Conservation (phyloP, 2,797 vertebrate species). For the Diplodus puntazzo region DNA sequence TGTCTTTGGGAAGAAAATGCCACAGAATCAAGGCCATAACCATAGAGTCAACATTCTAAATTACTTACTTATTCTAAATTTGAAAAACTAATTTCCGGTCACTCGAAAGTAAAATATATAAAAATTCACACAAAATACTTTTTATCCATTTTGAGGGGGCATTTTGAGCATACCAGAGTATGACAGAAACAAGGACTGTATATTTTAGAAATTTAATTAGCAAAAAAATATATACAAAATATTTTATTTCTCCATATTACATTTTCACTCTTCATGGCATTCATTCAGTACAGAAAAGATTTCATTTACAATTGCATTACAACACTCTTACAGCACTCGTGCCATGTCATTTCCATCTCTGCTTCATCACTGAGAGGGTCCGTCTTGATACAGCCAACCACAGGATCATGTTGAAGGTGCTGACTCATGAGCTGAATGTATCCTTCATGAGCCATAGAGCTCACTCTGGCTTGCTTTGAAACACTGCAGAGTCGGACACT, state of each 20-base stretch:
- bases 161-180: no score
- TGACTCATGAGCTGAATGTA: background rate
- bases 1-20: no score
- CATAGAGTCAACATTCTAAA: no score
- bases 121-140: no score
- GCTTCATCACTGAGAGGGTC: background rate
- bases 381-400: background rate
- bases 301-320: background rate
- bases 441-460: background rate
- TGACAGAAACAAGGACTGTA: background rate
- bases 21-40: no score
- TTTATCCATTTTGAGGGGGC: no score
- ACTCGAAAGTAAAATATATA: no score
- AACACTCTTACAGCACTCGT: background rate
- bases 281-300: background rate
- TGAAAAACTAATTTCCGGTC: no score
- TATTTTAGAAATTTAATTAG: constrained; percentile 12
- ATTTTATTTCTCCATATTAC: constrained; percentile 5
- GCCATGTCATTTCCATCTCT: background rate
- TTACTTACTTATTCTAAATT: no score
- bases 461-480: background rate
- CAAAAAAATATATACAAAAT: background rate
- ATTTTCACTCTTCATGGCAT: constrained; percentile 12
- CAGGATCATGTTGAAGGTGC: background rate
- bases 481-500: background rate